Percentiles rank a stretch among this genome's conserved stretches.
Conservation (phyloP, 2,888 invertebrate genomes). For the Gnatocerus cornutus region DNA sequence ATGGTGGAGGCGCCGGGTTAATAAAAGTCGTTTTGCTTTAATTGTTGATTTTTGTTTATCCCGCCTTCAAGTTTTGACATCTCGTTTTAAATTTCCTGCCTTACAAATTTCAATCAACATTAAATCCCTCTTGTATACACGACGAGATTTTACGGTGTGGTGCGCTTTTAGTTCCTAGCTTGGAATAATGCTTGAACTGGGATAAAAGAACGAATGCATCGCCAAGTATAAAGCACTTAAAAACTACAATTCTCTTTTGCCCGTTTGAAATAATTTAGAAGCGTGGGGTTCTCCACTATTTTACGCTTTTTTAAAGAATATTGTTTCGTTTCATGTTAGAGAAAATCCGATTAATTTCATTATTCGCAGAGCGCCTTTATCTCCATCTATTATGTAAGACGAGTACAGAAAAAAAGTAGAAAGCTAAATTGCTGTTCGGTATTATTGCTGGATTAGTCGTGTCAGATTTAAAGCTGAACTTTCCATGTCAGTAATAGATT, state of each 20-base stretch:
- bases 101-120: background rate
- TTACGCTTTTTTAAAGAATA: background rate
- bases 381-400: constrained; percentile 12
- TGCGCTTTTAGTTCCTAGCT: constrained; percentile 1
- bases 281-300: background rate
- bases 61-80: background rate
- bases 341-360: constrained; percentile 15
- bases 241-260: background rate
- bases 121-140: background rate
- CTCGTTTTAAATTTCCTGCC: background rate
- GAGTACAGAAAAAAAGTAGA: constrained; percentile 9
- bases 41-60: no score
- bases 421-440: constrained; percentile 19
- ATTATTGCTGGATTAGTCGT: constrained; percentile 15
- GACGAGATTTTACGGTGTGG: background rate
- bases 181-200: constrained; percentile 4
- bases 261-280: background rate
- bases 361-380: constrained; percentile 5
- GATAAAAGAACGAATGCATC: background rate
- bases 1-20: no score
- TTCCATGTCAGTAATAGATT: constrained; percentile 18
- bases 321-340: constrained; percentile 3
- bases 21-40: no score
- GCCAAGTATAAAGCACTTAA: background rate
- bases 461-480: constrained; percentile 4